Evolutionary conservation across 2,113 vertebrate species (phyloP).

Genomic region (Esox niger): DNA sequence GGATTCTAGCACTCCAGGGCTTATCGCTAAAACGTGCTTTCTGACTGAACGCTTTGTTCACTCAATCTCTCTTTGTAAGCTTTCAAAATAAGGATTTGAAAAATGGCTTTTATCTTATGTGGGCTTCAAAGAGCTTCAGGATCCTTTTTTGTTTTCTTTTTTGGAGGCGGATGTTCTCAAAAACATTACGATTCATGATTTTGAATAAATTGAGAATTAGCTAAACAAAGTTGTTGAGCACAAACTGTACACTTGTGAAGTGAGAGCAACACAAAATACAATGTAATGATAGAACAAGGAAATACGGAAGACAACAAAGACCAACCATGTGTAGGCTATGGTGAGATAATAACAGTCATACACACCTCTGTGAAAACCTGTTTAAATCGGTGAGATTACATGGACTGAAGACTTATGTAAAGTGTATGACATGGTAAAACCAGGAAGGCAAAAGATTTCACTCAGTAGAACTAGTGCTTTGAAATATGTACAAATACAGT

Average conservation of each 20-base stretch:
- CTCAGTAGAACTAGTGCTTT: no score
- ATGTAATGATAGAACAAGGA: constrained; percentile 16
- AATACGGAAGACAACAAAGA: neutral
- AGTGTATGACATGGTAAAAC: no score
- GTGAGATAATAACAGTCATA: neutral
- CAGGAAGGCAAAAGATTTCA: no score
- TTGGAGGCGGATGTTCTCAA: constrained; percentile 19
- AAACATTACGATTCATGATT: constrained; percentile 45
- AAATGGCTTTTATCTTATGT: constrained; percentile 34
- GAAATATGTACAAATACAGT: no score
- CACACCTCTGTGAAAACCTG: no score
- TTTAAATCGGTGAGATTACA: no score
- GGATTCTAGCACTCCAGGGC: constrained; percentile 50
- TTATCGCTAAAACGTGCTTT: constrained; percentile 50
- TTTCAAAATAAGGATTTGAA: constrained; percentile 47
- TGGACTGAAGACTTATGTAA: no score
- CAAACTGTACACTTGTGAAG: neutral
- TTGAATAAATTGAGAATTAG: constrained; percentile 32
- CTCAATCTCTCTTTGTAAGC: constrained; percentile 51
- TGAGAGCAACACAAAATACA: neutral
- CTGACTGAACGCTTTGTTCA: constrained; percentile 56
- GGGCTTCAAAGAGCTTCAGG: constrained; percentile 45
- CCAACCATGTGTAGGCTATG: neutral
- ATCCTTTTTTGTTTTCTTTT: constrained; percentile 9
- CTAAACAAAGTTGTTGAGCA: constrained; percentile 17